Evolutionary conservation across 2,113 vertebrate species (phyloP).

Genomic region (Podarcis cretensis): DNA sequence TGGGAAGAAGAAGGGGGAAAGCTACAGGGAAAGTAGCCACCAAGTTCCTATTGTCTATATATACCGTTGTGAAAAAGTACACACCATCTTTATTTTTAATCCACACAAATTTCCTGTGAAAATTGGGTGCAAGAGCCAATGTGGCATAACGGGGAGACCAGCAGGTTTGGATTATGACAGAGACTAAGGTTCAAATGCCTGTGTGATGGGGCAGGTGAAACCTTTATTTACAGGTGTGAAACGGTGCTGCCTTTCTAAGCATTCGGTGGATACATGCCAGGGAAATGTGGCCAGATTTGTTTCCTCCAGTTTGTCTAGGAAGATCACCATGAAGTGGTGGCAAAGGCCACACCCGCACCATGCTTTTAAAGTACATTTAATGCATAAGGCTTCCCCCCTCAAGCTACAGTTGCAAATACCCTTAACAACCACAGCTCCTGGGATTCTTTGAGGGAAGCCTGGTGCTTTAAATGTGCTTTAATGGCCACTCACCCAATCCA

Average conservation of each 20-base stretch:
- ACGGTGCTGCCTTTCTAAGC: background rate
- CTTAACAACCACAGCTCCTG: too few relatives aligned
- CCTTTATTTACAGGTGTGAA: slow-evolving; percentile 3
- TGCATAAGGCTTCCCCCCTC: too few relatives aligned
- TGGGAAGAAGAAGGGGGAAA: rapidly evolving
- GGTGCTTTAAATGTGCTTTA: too few relatives aligned
- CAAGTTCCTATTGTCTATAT: background rate
- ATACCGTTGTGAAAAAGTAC: background rate
- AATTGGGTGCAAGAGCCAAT: background rate
- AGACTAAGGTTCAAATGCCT: background rate
- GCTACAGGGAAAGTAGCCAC: background rate
- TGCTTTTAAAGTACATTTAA: too few relatives aligned
- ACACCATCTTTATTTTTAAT: slow-evolving; percentile 16
- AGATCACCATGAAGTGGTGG: background rate
- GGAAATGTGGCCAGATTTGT: background rate
- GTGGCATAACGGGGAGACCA: background rate
- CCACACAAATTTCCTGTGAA: background rate
- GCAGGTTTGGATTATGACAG: background rate
- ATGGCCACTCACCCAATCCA: too few relatives aligned
- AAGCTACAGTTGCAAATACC: too few relatives aligned
- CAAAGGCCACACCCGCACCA: too few relatives aligned
- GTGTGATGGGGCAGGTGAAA: background rate
- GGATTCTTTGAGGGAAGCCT: too few relatives aligned
- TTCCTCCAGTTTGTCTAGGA: background rate
- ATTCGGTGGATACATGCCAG: background rate